Evolutionary conservation across 2,797 vertebrate species (phyloP).

Genomic region (Hylomyscus alleni): DNA sequence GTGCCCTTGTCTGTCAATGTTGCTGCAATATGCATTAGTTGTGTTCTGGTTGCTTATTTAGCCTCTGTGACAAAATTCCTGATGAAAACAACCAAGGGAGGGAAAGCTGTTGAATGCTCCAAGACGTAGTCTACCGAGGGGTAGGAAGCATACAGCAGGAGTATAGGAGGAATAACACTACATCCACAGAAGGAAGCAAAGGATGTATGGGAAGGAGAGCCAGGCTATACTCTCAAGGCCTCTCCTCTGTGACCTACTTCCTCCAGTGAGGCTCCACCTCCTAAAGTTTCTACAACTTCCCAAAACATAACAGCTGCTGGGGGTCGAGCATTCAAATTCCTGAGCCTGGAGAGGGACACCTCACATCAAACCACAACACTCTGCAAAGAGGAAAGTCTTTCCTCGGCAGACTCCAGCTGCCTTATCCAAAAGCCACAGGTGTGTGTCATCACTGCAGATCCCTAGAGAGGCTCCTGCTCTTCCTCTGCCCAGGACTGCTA

Average conservation of each 20-base stretch:
- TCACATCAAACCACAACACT: background rate
- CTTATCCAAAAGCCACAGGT: background rate
- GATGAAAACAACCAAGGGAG: background rate
- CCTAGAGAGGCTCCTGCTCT: background rate
- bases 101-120: background rate
- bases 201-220: too few species aligned
- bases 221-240: background rate
- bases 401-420: background rate
- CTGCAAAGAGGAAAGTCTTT: background rate
- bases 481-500: background rate
- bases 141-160: background rate
- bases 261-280: background rate
- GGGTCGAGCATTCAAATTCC: background rate
- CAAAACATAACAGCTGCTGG: background rate
- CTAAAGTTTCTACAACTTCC: background rate
- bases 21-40: background rate
- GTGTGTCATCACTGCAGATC: background rate
- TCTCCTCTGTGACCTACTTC: background rate
- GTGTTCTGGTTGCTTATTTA: too few species aligned
- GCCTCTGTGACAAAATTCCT: background rate
- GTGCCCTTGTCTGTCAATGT: background rate
- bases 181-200: background rate
- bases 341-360: background rate
- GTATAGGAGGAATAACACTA: too few species aligned
- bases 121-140: background rate